Percentiles rank a stretch among this genome's conserved stretches.
Conservation (phyloP, 2,797 vertebrate species). For the Chaetodon trifasciatus region DNA sequence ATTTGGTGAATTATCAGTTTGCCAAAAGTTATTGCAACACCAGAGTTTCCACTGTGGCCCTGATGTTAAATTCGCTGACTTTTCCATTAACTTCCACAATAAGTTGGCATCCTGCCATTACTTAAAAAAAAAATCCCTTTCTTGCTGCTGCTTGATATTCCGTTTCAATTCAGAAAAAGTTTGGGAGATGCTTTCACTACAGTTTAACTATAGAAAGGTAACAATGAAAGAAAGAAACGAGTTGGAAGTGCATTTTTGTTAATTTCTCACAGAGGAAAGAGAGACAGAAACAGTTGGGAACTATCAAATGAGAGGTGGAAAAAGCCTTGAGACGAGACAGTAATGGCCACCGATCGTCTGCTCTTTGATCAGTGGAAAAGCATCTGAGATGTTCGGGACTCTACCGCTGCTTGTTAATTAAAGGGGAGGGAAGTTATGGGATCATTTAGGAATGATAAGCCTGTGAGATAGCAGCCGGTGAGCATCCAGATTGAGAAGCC, state of each 20-base stretch:
- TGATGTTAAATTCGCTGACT: constrained; percentile 4
- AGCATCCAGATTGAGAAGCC: background rate
- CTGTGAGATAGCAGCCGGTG: constrained; percentile 20
- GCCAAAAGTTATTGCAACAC: constrained; percentile 16
- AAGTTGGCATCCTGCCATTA: background rate
- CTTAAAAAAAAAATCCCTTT: background rate
- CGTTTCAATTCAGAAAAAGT: background rate
- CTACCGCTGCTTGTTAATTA: constrained; percentile 42
- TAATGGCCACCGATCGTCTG: constrained; percentile 25
- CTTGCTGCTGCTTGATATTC: background rate
- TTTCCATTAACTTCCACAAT: constrained; percentile 17
- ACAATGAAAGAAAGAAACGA: background rate
- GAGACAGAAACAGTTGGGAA: background rate
- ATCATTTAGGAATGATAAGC: constrained; percentile 42
- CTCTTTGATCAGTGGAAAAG: constrained; percentile 48
- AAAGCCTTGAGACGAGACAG: constrained; percentile 17
- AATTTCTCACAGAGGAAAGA: background rate
- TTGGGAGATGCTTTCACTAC: background rate
- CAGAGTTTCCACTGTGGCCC: background rate
- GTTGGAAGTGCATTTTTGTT: background rate
- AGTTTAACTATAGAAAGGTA: background rate
- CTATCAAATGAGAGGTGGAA: constrained; percentile 20
- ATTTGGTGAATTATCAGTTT: constrained; percentile 12
- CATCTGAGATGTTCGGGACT: constrained; percentile 29
- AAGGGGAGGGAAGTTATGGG: constrained; percentile 28